Conservation (phyloP, 2,888 invertebrate species). For the Polydrusus tereticollis region DNA sequence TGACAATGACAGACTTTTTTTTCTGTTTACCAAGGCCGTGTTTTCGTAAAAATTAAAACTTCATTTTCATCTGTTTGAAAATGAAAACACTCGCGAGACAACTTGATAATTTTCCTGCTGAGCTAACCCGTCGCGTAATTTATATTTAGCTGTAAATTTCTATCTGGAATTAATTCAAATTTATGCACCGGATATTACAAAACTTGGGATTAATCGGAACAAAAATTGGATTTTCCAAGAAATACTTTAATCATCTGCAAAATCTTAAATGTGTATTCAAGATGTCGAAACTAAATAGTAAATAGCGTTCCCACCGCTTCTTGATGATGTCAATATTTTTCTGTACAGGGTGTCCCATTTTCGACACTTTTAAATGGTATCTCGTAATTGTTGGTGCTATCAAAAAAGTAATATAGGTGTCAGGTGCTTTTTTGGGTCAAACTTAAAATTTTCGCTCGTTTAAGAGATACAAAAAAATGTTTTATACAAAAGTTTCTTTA, state of each 20-base stretch:
- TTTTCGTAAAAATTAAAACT: neutral
- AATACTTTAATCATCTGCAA: neutral
- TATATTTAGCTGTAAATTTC: constrained; percentile 6
- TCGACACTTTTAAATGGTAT: too few species aligned
- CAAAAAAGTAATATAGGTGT: too few species aligned
- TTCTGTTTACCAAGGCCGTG: neutral
- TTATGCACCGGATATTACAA: constrained; percentile 10
- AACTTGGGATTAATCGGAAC: constrained; percentile 4
- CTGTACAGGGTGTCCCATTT: too few species aligned
- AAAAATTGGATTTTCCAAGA: neutral
- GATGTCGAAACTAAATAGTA: too few species aligned
- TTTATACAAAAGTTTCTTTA: too few species aligned
- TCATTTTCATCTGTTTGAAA: neutral
- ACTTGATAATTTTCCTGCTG: constrained; percentile 4
- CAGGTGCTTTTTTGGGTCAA: too few species aligned
- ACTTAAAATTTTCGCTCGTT: too few species aligned
- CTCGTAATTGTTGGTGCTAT: too few species aligned
- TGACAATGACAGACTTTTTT: too few species aligned
- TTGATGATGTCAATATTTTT: too few species aligned
- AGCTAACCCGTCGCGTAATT: constrained; percentile 1
- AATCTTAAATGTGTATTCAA: neutral
- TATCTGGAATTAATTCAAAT: constrained; percentile 7
- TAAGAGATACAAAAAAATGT: too few species aligned
- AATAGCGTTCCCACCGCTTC: too few species aligned
- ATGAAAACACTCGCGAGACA: neutral